Base-by-base conservation (phyloP, 2,888 invertebrate genomes). In the Eurytoma adleriae region DNA sequence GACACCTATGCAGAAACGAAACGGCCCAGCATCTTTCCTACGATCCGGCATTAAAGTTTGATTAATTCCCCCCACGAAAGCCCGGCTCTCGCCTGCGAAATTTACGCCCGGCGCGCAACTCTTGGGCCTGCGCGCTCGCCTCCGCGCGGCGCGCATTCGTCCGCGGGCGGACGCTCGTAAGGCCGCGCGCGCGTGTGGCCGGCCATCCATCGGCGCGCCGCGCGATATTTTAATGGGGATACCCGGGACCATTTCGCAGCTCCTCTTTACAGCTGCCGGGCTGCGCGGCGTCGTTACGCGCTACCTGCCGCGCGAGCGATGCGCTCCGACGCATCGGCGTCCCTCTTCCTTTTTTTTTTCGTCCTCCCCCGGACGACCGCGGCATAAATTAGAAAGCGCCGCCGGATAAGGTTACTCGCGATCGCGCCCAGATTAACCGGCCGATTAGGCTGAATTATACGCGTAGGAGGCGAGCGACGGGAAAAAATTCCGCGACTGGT, bases 151-250 rank as follows among this genome's bases (percentile, higher is more conserved):
- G 30, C 12, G 14, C 0, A 24, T 52, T 27, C 27, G 72, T 48
- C 12, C 52, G 24, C 3, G 5, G 30, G 30, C 48, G 12, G 4
- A 24, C 13, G 61, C n/a, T 30, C 50, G 52, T 66, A 56, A 30
- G 24, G 40, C 10, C 61, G 52, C 10, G 50, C 30, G 54, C 12
- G 20, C n/a, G 16, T 27, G 71, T 20, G 50, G 3, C 52, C 48
- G 66, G 69, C 48, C 80, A 57, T 72, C 77, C 70, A 77, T 77
- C 77, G 73, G 14, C 27, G 56, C 30, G 30, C 40, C 66, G 64
- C 18, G 71, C 77, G 77, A 77, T 77, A 77, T 80, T 80, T 80
- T 80, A 80, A 80, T 80, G 80, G 72, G 24, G 27, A 62, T 16
- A 30, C 70, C 75, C 59, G 40, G 75, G 66, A 80, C 75, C 75